Percentiles rank a stretch among this genome's conserved stretches.
Evolutionary conservation across 2,888 invertebrate species (phyloP).

Genomic region (Conops quadrifasciatus): DNA sequence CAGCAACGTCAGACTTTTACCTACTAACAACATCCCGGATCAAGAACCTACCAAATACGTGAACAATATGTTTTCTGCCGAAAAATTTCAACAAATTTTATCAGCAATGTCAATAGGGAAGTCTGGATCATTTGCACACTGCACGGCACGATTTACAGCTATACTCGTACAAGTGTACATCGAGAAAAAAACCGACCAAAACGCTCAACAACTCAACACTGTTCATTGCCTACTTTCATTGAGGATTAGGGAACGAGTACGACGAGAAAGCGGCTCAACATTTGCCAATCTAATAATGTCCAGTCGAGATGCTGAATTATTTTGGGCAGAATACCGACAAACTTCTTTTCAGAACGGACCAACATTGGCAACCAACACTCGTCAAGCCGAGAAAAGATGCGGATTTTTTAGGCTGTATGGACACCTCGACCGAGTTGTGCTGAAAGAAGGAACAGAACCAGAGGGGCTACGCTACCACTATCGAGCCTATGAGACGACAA

Average conservation of each 20-base stretch:
- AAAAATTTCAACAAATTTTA: slow-evolving; percentile 30
- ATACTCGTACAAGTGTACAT: slow-evolving; percentile 40
- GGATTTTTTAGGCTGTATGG: slow-evolving; percentile 14
- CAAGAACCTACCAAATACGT: no score
- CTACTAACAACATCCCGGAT: slow-evolving; percentile 21
- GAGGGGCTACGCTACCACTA: not conserved
- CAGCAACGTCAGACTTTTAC: not conserved
- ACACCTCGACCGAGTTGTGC: slow-evolving; percentile 16
- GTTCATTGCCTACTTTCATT: slow-evolving; percentile 23
- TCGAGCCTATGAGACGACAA: not conserved
- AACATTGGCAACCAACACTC: not conserved
- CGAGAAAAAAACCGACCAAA: slow-evolving; percentile 36
- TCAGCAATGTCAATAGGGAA: slow-evolving; percentile 17
- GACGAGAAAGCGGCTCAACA: slow-evolving; percentile 27
- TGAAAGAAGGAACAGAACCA: slow-evolving; percentile 19
- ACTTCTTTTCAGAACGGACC: not conserved
- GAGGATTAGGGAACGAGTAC: slow-evolving; percentile 31
- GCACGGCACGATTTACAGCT: slow-evolving; percentile 35
- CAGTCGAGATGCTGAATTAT: slow-evolving; percentile 36
- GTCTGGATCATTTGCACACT: slow-evolving; percentile 34
- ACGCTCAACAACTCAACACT: slow-evolving; percentile 38
- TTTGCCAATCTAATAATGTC: slow-evolving; percentile 31
- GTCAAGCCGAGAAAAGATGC: slow-evolving; percentile 6
- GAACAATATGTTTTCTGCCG: slow-evolving; percentile 14
- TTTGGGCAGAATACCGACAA: slow-evolving; percentile 13